A percentile compares a stretch with the other conserved stretches of the same genome.
Evolutionary conservation across 1,140 invertebrate species (phyloP).

Genomic region (Aphelenchoides fujianensis): DNA sequence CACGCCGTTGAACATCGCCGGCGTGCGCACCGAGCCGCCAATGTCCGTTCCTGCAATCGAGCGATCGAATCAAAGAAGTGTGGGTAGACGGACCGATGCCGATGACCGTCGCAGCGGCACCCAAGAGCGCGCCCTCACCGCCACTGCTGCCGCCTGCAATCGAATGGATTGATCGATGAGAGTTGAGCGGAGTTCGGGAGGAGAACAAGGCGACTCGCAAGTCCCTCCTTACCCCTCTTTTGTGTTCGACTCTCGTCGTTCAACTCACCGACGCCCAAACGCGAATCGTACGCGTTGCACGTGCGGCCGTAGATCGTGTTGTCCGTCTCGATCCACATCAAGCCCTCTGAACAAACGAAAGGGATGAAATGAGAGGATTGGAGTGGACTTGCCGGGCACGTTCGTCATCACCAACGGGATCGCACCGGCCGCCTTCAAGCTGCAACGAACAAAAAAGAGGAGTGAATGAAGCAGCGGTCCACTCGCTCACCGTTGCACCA

Average conservation of each 20-base stretch:
- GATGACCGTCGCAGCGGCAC: slow-evolving; percentile 68
- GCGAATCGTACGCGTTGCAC: slow-evolving; percentile 82
- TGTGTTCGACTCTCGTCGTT: too few species aligned
- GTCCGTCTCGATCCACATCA: slow-evolving; percentile 77
- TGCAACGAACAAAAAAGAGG: not conserved
- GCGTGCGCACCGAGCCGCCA: slow-evolving; percentile 91
- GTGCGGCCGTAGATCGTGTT: slow-evolving; percentile 81
- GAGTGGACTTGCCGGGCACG: too few species aligned
- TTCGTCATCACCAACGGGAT: slow-evolving; percentile 11
- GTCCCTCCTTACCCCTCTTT: too few species aligned
- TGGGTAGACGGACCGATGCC: slow-evolving; percentile 72
- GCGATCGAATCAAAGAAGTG: not conserved
- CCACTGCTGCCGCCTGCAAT: slow-evolving; percentile 65
- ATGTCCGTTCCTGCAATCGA: slow-evolving; percentile 73
- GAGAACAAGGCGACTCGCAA: too few species aligned
- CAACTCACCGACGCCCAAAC: slow-evolving; percentile 79
- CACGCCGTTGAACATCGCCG: slow-evolving; percentile 82
- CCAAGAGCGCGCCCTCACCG: slow-evolving; percentile 58
- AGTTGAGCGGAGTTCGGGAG: not conserved
- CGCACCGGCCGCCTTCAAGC: not conserved
- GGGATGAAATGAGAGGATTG: slow-evolving; percentile 74
- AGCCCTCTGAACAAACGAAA: too few species aligned
- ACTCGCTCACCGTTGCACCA: slow-evolving; percentile 17
- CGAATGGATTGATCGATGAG: not conserved
- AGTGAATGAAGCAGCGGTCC: not conserved